Evolutionary conservation across 2,888 invertebrate genomes (phyloP), one percentile per base, ranked within the genome.

Genomic region (Ditula angustiorana): DNA sequence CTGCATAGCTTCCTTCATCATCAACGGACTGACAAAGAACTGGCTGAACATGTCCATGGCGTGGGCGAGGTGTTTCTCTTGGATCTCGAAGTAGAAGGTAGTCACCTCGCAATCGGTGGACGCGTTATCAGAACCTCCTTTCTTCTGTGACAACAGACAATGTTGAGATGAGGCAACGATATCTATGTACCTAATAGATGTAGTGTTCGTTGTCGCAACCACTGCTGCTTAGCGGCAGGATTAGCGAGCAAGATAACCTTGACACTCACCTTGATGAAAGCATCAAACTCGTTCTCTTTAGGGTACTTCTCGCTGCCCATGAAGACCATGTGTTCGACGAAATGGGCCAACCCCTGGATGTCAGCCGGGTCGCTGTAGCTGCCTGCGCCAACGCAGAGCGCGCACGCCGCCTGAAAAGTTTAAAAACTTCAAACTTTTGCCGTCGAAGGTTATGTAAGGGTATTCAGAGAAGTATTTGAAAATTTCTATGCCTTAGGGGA

Each of bases 281-380:
- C 92, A 87, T 97, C 97, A 78, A 97, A 97, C 71, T 95, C 96
- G 83, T 97, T 97, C 88, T 98, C 98, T 80, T 95, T 94, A 7
- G 96, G 97, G 83, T 96, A 98, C 81, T 97, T 98, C 78, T 96
- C 94, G 71, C 97, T 98, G 30, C 98, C 98, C 98, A 98, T 98
- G 80, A 98, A 98, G 21, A 98, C 96, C 98, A 98, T 97, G 82
- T 97, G 97, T 77, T 97, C 97, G 2, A 97, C 93, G 81, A 97
- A 97, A 83, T 97, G 97, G 0, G 97, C 96, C 81, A 97, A 84
- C 0, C 97, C 97, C 72, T 96, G 96, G 61, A 97, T 95, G 75
- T 94, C 93, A 5, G 91, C 85, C 0, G 97, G 97, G 86, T 97
- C 97, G 76, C 96, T 96, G 87, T 96, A 97, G 75, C 94, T 94